Evolutionary conservation across 2,888 invertebrate species (phyloP).

Genomic region (Athetis lepigone): DNA sequence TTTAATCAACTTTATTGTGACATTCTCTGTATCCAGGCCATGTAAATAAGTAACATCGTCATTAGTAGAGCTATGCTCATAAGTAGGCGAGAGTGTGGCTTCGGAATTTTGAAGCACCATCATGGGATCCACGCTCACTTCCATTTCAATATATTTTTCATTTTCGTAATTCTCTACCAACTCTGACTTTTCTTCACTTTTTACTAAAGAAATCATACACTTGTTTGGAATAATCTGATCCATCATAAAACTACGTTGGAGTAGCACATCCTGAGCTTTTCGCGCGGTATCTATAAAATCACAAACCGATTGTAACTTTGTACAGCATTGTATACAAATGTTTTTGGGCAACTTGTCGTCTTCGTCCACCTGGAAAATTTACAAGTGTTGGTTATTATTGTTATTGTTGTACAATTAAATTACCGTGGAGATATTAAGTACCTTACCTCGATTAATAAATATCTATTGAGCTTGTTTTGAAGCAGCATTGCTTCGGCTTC

Average conservation of each 20-base stretch:
- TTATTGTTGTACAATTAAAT: not conserved
- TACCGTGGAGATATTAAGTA: not conserved
- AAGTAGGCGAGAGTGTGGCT: constrained; percentile 69
- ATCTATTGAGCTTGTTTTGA: constrained; percentile 92
- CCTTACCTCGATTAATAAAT: constrained; percentile 92
- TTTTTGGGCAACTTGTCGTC: constrained; percentile 93
- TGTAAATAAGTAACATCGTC: constrained; percentile 74
- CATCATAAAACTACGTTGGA: constrained; percentile 75
- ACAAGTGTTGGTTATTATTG: not conserved
- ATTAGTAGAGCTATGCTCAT: constrained; percentile 55
- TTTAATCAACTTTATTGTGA: constrained; percentile 82
- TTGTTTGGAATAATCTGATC: constrained; percentile 80
- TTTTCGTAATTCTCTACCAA: constrained; percentile 63
- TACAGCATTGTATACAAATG: constrained; percentile 92
- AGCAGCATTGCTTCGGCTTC: constrained; percentile 92
- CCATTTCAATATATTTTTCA: constrained; percentile 90
- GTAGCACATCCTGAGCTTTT: constrained; percentile 91
- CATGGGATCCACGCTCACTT: constrained; percentile 93
- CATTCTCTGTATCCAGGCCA: constrained; percentile 75
- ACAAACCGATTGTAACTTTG: constrained; percentile 92
- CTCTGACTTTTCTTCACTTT: constrained; percentile 59
- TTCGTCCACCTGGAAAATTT: constrained; percentile 90
- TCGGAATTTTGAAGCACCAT: constrained; percentile 91
- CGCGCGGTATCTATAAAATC: constrained; percentile 92
- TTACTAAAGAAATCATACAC: constrained; percentile 34